Evolutionary conservation across 2,797 vertebrate species (phyloP).

Genomic region (Muscicapa comitata): DNA sequence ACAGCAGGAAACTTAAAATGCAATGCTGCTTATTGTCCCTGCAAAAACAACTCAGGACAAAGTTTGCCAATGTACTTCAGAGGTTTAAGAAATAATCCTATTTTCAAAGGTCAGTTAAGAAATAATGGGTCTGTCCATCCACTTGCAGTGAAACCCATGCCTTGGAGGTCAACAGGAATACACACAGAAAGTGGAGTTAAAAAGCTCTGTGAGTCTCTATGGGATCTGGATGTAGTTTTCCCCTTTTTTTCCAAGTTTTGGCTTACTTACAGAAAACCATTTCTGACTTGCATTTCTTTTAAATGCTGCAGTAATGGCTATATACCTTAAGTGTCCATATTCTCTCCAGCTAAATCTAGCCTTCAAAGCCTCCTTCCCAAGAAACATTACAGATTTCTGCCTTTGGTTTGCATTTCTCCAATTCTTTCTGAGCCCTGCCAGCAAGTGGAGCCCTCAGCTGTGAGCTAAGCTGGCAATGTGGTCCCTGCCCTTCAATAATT

Average conservation of each 20-base stretch:
- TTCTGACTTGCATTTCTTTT: not conserved
- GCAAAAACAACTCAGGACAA: not conserved
- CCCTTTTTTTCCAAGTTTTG: not conserved
- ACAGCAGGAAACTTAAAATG: not conserved
- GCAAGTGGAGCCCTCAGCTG: not conserved
- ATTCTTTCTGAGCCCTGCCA: not conserved
- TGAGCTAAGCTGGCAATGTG: not conserved
- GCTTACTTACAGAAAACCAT: not conserved
- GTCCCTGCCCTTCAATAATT: not conserved
- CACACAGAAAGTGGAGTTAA: not conserved
- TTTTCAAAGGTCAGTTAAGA: slow-evolving; percentile 57
- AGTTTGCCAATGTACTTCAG: slow-evolving; percentile 48
- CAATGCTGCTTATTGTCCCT: not conserved
- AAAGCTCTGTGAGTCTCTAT: not conserved
- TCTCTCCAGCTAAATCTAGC: not conserved
- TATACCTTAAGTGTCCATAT: not conserved
- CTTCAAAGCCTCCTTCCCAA: not conserved
- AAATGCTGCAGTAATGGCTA: not conserved
- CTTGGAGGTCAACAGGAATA: not conserved
- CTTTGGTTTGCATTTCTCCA: not conserved
- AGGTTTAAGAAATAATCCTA: slow-evolving; percentile 52
- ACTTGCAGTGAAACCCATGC: not conserved
- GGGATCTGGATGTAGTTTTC: not conserved
- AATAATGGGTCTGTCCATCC: slow-evolving; percentile 11
- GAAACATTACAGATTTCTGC: not conserved